Percentiles rank a stretch among this genome's conserved stretches.
These are phyloP conservation scores for Tragelaphus imberbis DNA, from an alignment of 2,113 vertebrate genomes.

Conservation along the genomic window DNA sequence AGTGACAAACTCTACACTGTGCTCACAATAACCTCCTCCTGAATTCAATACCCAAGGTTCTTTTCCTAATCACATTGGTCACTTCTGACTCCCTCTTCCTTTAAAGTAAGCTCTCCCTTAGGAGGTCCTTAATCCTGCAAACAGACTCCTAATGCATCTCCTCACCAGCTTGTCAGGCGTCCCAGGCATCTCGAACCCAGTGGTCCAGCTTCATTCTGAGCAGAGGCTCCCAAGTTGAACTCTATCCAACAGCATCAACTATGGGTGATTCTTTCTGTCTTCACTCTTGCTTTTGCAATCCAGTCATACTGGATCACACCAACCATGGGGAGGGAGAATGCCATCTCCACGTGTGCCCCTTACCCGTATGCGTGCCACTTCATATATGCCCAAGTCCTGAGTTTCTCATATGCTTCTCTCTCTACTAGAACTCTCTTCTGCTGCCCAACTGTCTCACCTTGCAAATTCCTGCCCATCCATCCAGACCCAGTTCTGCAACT, in stretches of 20 bases:
- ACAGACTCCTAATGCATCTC: neutral
- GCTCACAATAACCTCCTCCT: neutral
- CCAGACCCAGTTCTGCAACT: neutral
- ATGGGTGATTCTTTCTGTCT: neutral
- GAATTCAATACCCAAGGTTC: neutral
- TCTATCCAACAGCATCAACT: neutral
- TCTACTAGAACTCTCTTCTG: neutral
- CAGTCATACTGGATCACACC: neutral
- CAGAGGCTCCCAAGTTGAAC: neutral
- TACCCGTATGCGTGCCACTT: neutral
- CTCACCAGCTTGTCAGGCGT: neutral
- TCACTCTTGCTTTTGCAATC: neutral
- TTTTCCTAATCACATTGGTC: neutral
- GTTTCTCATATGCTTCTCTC: neutral
- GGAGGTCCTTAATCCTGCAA: neutral
- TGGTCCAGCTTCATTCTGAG: neutral
- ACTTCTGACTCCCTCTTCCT: neutral
- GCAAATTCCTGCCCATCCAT: neutral
- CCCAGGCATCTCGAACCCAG: neutral
- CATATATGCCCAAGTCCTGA: neutral
- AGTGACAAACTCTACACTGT: neutral
- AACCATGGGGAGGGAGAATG: neutral
- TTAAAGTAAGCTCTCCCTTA: neutral
- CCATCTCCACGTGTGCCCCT: neutral
- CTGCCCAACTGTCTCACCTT: neutral